These are phyloP conservation scores for Eledone cirrhosa DNA, from an alignment of 2,888 invertebrate genomes.

Conservation along the genomic window DNA sequence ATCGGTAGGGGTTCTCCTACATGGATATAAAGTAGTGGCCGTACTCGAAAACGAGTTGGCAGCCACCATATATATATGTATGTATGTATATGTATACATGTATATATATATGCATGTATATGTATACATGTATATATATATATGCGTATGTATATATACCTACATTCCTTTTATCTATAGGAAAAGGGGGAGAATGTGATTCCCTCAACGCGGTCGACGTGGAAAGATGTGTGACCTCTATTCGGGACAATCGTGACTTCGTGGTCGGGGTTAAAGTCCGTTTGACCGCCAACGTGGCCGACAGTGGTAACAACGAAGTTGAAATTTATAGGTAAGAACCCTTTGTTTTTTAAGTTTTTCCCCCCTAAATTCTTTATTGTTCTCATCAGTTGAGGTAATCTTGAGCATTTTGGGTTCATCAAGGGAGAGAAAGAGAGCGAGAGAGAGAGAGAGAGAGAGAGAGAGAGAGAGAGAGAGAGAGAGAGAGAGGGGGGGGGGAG, in stretches of 20 bases:
- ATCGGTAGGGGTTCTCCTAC: too few species aligned
- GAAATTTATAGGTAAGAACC: conserved; percentile 52
- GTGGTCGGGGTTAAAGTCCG: conserved; percentile 60
- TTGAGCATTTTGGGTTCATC: neutral
- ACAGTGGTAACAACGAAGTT: conserved; percentile 50
- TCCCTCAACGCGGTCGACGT: conserved; percentile 53
- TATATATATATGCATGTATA: too few species aligned
- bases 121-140: neutral
- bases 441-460: too few species aligned
- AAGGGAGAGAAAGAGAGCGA: too few species aligned
- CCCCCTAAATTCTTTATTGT: too few species aligned
- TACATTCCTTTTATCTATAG: conserved; percentile 35
- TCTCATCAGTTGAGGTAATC: neutral
- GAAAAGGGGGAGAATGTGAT: conserved; percentile 57
- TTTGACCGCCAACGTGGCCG: conserved; percentile 45
- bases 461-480: too few species aligned
- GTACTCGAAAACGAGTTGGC: too few species aligned
- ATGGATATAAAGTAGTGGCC: too few species aligned
- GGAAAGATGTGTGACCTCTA: conserved; percentile 44
- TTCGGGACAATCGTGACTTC: conserved; percentile 51
- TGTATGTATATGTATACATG: too few species aligned
- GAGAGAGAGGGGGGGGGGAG: too few species aligned
- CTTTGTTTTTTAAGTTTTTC: too few species aligned
- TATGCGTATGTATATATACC: neutral
- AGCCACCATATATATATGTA: too few species aligned